Base-by-base conservation (phyloP, 2,888 invertebrate genomes). In the Drosophila kuntzei region DNA sequence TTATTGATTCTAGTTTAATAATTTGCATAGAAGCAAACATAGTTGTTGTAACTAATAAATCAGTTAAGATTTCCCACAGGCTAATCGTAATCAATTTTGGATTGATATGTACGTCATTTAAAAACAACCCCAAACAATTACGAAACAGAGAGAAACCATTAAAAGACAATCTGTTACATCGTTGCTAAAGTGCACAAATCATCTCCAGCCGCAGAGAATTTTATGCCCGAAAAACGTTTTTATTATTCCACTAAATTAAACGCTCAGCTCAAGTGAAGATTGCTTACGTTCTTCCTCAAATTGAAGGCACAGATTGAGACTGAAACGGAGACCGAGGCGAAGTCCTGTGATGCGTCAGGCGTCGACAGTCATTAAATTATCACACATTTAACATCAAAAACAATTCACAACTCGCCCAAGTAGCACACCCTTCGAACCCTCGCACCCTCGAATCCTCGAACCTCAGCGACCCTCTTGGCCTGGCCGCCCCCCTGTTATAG, bases 301-400 rank as follows among this genome's bases (percentile, higher is more conserved):
- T 71, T 54, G 41, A 67, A 51, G 22, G 44, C 44, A 55, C 43
- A 55, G 55, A 44, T 55, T 55, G 55, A 43, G 54, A 20, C 29
- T 8, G 29, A 27, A 14, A n/a, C n/a, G 3, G 20, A 20, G 22
- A 18, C 8, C 18, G 29, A 27, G 32, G 11, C 8, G 46, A 34
- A 46, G 57, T 75, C 71, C 75, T 75, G 67, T 71, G 68, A 74
- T 69, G 66, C 76, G 64, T 68, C 79, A 84, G 87, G 87, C 89
- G 90, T 87, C 89, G 87, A 86, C 89, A 90, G 89, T 90, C 90
- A 90, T 90, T 90, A 91, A 90, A 90, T 90, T 90, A 90, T 90
- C 91, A 90, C 90, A 90, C 90, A 91, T 90, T 90, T 90, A 90
- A 89, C 90, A 87, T 90, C 89, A 91, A 90, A 86, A 90, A 91